These are phyloP conservation scores for Bombus terrestris DNA, from an alignment of 1,140 invertebrate genomes.

Conservation along the genomic window DNA sequence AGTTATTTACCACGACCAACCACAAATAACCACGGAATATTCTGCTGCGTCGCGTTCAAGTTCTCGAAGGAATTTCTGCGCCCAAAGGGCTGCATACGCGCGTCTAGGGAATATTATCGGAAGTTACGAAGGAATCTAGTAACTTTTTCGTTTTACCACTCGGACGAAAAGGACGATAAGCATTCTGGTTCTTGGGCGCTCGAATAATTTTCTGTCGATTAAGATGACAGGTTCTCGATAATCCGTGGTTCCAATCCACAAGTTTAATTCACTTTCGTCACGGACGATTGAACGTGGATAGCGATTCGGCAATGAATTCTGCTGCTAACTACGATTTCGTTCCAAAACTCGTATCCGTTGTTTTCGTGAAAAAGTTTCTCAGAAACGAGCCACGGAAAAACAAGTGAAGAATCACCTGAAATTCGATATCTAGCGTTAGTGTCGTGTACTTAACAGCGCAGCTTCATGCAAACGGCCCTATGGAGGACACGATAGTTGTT, in stretches of 20 bases:
- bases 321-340: no score
- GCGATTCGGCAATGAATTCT: not conserved
- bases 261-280: not conserved
- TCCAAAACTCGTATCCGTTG: no score
- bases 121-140: slow-evolving; percentile 1
- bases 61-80: not conserved
- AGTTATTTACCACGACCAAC: no score
- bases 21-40: not conserved
- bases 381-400: no score
- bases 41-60: not conserved
- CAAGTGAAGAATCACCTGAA: not conserved
- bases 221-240: not conserved
- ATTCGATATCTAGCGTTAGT: no score
- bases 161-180: no score
- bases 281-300: not conserved
- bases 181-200: no score
- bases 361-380: no score
- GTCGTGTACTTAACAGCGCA: not conserved
- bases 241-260: not conserved
- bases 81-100: not conserved
- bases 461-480: not conserved
- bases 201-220: not conserved
- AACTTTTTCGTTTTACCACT: not conserved
- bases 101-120: not conserved
- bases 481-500: slow-evolving; percentile 1